phyloP scores from a whole-genome alignment of 1,140 invertebrate genomes.

The Frieseomelitta varia region DNA sequence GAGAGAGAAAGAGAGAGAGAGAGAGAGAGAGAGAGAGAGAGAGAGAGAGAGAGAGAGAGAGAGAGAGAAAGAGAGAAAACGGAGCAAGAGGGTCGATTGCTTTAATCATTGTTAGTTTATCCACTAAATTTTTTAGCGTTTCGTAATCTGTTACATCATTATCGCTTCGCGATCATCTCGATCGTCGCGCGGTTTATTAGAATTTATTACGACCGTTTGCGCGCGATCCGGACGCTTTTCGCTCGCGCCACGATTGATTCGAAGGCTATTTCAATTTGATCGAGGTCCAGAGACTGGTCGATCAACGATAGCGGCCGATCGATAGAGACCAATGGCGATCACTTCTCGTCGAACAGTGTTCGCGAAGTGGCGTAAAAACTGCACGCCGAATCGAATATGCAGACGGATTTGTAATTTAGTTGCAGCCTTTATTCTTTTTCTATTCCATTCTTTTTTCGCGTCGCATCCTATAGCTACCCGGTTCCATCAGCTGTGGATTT shows the following conservation, averaged over 20 bases:
- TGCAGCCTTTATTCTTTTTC: conserved; percentile 16
- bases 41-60: too few relatives aligned
- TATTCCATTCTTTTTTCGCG: background rate
- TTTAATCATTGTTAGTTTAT: background rate
- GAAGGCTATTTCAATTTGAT: background rate
- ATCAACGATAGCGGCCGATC: background rate
- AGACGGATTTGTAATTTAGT: conserved; percentile 13
- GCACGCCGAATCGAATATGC: background rate
- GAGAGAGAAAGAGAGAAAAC: too few relatives aligned
- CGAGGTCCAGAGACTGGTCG: background rate
- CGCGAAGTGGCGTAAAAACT: background rate
- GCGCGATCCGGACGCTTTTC: background rate
- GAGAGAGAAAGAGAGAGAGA: too few relatives aligned
- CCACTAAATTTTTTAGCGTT: background rate
- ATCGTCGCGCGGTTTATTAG: background rate
- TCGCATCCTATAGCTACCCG: too few relatives aligned
- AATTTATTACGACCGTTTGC: background rate
- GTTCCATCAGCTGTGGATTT: background rate
- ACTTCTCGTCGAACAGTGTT: background rate
- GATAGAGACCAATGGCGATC: background rate
- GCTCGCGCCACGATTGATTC: background rate
- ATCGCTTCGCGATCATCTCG: conserved; percentile 1
- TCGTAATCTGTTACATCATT: too few relatives aligned
- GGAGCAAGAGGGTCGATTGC: background rate
- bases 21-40: too few relatives aligned